These are phyloP conservation scores for Heliconius nattereri DNA, from an alignment of 1,140 invertebrate species.

Conservation along the genomic window DNA sequence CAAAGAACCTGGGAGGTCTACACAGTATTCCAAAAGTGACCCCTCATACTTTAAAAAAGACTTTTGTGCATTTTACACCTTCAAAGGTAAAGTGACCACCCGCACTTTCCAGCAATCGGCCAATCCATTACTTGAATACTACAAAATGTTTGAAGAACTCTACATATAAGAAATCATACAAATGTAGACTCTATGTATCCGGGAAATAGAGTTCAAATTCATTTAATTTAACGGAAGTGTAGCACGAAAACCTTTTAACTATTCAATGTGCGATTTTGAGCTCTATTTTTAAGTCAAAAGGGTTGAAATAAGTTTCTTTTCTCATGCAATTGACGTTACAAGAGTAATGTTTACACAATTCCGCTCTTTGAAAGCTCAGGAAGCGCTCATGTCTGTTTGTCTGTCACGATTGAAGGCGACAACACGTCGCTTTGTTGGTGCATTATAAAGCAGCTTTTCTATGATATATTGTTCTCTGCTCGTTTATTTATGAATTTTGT, in stretches of 20 bases:
- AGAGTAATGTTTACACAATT: slow-evolving; percentile 45
- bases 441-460: slow-evolving; percentile 20
- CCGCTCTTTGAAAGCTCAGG: slow-evolving; percentile 42
- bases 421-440: slow-evolving; percentile 35
- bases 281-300: not conserved
- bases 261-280: slow-evolving; percentile 5
- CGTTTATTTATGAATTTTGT: slow-evolving; percentile 7
- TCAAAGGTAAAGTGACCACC: slow-evolving; percentile 62
- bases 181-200: slow-evolving; percentile 30
- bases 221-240: not conserved
- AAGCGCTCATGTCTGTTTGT: slow-evolving; percentile 45
- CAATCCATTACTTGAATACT: slow-evolving; percentile 68
- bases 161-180: slow-evolving; percentile 13
- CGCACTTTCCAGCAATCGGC: slow-evolving; percentile 60
- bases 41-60: slow-evolving; percentile 40
- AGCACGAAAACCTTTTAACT: slow-evolving; percentile 33
- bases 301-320: not conserved
- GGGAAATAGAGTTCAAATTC: slow-evolving; percentile 16
- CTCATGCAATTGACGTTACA: slow-evolving; percentile 33
- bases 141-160: slow-evolving; percentile 43
- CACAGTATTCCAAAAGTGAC: slow-evolving; percentile 37
- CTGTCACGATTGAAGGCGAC: slow-evolving; percentile 43
- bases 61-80: slow-evolving; percentile 57
- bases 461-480: slow-evolving; percentile 7
- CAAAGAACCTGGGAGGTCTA: slow-evolving; percentile 29